Conservation (phyloP, 2,888 invertebrate species). For the Mimas tiliae region DNA sequence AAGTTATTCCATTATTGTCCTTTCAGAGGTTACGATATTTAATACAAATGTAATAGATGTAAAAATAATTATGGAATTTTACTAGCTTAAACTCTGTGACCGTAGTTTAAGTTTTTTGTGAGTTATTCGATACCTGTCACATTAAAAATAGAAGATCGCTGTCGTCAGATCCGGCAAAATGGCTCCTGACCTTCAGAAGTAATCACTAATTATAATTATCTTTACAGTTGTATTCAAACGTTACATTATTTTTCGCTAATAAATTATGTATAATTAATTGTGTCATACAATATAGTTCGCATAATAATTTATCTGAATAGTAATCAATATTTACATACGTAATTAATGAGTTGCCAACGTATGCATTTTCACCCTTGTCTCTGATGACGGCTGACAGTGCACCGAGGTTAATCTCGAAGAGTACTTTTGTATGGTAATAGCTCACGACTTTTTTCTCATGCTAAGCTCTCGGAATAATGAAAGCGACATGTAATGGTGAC, state of each 20-base stretch:
- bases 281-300: neutral
- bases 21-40: neutral
- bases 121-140: too few relatives aligned
- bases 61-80: too few relatives aligned
- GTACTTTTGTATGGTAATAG: slow-evolving; percentile 75
- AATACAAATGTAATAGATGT: too few relatives aligned
- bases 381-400: slow-evolving; percentile 46
- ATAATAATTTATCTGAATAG: slow-evolving; percentile 6
- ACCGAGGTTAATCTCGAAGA: slow-evolving; percentile 41
- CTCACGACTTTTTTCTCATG: slow-evolving; percentile 42
- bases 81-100: too few relatives aligned
- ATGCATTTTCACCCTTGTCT: slow-evolving; percentile 49
- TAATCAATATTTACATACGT: slow-evolving; percentile 22
- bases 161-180: too few relatives aligned
- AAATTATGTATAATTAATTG: neutral
- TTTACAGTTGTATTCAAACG: too few relatives aligned
- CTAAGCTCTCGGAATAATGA: slow-evolving; percentile 42
- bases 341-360: slow-evolving; percentile 57
- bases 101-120: too few relatives aligned
- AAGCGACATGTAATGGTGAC: slow-evolving; percentile 33
- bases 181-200: too few relatives aligned
- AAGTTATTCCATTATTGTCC: neutral
- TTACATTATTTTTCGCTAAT: too few relatives aligned
- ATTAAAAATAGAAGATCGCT: too few relatives aligned
- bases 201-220: too few relatives aligned